Evolutionary conservation across 1,140 invertebrate genomes (phyloP), one percentile per base, ranked within the genome.

Genomic region (Eumeta japonica): DNA sequence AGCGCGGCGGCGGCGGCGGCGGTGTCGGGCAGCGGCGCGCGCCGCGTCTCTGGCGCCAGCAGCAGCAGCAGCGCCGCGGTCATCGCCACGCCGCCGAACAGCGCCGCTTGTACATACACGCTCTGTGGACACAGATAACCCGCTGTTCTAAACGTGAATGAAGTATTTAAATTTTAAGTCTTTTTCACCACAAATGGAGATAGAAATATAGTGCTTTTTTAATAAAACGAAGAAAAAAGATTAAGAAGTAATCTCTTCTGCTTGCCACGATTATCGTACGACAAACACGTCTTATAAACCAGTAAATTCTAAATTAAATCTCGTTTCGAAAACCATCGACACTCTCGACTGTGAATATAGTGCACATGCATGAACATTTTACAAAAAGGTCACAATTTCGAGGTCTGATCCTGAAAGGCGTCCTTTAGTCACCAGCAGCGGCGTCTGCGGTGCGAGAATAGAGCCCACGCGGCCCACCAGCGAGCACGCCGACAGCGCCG

Each of bases 401-500:
- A 7, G 20, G 5, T n/a, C 20, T 24, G n/a, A n/a, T n/a, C n/a
- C 3, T 7, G 13, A 29, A 29, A 29, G 4, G 28, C 28, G 10
- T 11, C 28, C 4, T 29, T 10, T n/a, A 29, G 10, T 57, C 59
- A 82, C 85, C 64, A 88, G 55, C 36, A 88, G 65, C 7, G 84
- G 82, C 34, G 82, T 82, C 71, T 88, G 83, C 55, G 87, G 86
- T 16, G 87, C 84, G 15, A 87, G 58, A 62, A 88, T 84, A 15
- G 84, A 86, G 5, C 87, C 87, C 41, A 86, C 55, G 20, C 87
- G 71, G 15, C 85, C 87, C 43, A 86, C 76, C 66, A 88, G 86
- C 19, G 86, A 87, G 50, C 84, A 85, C 42, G 74, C 83, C 41
- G 68, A 85, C 19, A 89, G 76, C 20, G 85, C 59, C 10, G 83